These are phyloP conservation scores for Plectropomus leopardus DNA, from an alignment of 2,113 vertebrate genomes.

Conservation along the genomic window DNA sequence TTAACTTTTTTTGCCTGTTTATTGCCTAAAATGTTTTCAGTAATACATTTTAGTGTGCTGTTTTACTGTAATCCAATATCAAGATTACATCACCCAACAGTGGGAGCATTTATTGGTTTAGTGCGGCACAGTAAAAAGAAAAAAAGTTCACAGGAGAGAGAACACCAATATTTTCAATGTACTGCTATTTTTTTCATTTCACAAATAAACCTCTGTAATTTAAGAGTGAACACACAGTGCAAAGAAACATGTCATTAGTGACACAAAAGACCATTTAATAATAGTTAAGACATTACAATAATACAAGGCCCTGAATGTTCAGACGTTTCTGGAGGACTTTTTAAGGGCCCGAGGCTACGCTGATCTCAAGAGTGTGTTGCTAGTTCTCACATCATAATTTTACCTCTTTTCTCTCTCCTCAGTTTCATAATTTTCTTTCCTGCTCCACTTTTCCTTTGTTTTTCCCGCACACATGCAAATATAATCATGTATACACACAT, in stretches of 20 bases:
- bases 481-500: slow-evolving; percentile 7
- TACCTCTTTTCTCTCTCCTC: neutral
- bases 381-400: neutral
- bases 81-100: too few relatives aligned
- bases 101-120: too few relatives aligned
- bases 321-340: neutral
- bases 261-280: neutral
- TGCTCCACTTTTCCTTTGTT: slow-evolving; percentile 34
- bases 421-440: slow-evolving; percentile 12
- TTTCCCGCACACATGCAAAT: slow-evolving; percentile 34
- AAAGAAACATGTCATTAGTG: neutral
- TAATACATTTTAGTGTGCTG: too few relatives aligned
- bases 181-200: neutral
- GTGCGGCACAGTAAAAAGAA: neutral
- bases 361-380: slow-evolving; percentile 1
- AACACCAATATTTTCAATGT: neutral
- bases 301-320: slow-evolving; percentile 15
- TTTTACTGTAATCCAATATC: too few relatives aligned
- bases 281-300: neutral
- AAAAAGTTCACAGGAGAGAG: neutral
- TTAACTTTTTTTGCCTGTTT: too few relatives aligned
- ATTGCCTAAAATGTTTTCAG: too few relatives aligned
- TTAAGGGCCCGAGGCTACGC: neutral
- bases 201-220: neutral
- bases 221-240: neutral